Conservation (phyloP, 1,140 invertebrate species). For the Pogonus chalceus region DNA sequence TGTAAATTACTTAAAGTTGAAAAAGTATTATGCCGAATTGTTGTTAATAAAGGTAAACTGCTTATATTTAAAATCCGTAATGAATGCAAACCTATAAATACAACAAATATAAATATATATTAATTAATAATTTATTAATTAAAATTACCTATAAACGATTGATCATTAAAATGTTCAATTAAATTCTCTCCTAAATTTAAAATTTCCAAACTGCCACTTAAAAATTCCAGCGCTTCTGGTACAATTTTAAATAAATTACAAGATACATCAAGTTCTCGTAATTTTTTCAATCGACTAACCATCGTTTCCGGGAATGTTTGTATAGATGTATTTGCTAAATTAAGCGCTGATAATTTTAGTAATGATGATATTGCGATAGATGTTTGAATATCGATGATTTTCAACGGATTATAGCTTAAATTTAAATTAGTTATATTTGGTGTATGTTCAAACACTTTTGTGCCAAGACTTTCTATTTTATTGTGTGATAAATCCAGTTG, state of each 20-base stretch:
- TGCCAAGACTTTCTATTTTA: constrained; percentile 51
- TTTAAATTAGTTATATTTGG: constrained; percentile 51
- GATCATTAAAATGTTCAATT: constrained; percentile 41
- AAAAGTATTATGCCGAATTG: constrained; percentile 1
- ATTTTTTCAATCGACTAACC: constrained; percentile 35
- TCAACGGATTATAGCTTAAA: constrained; percentile 57
- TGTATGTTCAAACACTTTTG: constrained; percentile 60
- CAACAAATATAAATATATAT: not conserved
- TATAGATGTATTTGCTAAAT: constrained; percentile 2
- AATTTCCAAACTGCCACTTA: constrained; percentile 39
- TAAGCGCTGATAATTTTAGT: constrained; percentile 42
- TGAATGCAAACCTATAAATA: not conserved
- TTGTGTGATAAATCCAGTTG: constrained; percentile 58
- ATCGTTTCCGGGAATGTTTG: constrained; percentile 33
- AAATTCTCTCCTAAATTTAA: constrained; percentile 47
- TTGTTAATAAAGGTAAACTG: not conserved
- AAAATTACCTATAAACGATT: constrained; percentile 42
- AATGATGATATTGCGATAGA: constrained; percentile 47
- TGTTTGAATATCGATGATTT: constrained; percentile 48
- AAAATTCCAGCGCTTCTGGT: constrained; percentile 39
- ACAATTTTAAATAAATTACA: constrained; percentile 45
- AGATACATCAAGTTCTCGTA: constrained; percentile 44
- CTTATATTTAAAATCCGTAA: not conserved
- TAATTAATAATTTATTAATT: not conserved
- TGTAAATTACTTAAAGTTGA: constrained; percentile 16